Conservation (phyloP, 2,888 invertebrate species). For the Cancer borealis region DNA sequence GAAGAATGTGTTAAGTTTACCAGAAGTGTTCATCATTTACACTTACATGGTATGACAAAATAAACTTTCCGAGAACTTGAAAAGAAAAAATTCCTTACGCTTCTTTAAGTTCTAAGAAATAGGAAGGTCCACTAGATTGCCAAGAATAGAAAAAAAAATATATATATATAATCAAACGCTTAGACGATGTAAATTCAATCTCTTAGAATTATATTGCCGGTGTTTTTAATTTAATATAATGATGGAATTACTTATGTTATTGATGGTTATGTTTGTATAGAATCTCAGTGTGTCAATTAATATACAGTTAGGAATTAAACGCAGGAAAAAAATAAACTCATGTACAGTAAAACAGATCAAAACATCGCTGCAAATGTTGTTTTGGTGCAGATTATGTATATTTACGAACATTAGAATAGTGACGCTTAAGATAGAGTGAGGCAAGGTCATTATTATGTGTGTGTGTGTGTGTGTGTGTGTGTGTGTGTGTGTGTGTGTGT, state of each 20-base stretch:
- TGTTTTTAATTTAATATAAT: neutral
- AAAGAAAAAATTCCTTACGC: neutral
- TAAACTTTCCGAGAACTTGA: neutral
- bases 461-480: constrained; percentile 39
- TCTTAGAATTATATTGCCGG: neutral
- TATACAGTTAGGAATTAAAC: too few relatives aligned
- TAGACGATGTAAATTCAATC: neutral
- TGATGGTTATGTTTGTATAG: too few relatives aligned
- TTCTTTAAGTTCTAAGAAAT: neutral
- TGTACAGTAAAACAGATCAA: too few relatives aligned
- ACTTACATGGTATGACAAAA: neutral
- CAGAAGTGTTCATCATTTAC: neutral
- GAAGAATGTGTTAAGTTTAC: neutral
- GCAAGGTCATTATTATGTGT: too few relatives aligned
- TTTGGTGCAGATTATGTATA: too few relatives aligned
- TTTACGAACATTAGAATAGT: too few relatives aligned
- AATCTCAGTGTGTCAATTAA: too few relatives aligned
- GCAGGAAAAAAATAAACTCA: too few relatives aligned
- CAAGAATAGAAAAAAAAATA: neutral
- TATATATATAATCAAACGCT: neutral
- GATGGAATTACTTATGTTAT: too few relatives aligned
- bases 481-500: constrained; percentile 40
- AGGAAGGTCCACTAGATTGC: neutral
- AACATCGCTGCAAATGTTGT: too few relatives aligned
- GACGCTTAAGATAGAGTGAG: too few relatives aligned